These are phyloP conservation scores for Lutra lutra DNA, from an alignment of 2,797 vertebrate species.

Conservation along the genomic window DNA sequence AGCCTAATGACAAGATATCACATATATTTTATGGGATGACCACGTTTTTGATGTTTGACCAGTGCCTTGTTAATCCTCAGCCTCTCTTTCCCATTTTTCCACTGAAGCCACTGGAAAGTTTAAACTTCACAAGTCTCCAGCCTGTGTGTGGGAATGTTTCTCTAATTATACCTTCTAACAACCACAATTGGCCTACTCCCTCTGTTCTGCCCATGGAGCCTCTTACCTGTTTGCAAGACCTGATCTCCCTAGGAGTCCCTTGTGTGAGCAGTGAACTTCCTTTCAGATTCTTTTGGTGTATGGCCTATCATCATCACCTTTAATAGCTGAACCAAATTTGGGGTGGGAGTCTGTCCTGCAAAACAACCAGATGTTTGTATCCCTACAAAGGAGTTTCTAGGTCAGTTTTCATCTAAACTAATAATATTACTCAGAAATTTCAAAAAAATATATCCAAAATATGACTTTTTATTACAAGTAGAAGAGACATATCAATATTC, in stretches of 20 bases:
- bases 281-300: not conserved
- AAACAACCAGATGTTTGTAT: not conserved
- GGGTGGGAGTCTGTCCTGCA: not conserved
- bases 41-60: not conserved
- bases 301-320: not conserved
- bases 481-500: not conserved
- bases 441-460: not conserved
- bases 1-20: not conserved
- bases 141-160: not conserved
- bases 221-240: not conserved
- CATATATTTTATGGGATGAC: not conserved
- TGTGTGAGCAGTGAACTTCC: not conserved
- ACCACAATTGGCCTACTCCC: not conserved
- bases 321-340: not conserved
- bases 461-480: not conserved
- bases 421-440: not conserved
- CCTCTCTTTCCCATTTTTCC: not conserved
- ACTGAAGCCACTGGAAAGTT: not conserved
- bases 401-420: not conserved
- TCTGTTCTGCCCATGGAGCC: not conserved
- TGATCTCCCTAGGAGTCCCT: not conserved
- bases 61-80: not conserved
- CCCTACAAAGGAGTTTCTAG: not conserved
- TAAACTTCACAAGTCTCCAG: not conserved
- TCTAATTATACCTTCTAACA: not conserved